Evolutionary conservation across 2,888 invertebrate species (phyloP), one percentile per base, ranked within the genome.

Genomic region (Melanargia galathea): DNA sequence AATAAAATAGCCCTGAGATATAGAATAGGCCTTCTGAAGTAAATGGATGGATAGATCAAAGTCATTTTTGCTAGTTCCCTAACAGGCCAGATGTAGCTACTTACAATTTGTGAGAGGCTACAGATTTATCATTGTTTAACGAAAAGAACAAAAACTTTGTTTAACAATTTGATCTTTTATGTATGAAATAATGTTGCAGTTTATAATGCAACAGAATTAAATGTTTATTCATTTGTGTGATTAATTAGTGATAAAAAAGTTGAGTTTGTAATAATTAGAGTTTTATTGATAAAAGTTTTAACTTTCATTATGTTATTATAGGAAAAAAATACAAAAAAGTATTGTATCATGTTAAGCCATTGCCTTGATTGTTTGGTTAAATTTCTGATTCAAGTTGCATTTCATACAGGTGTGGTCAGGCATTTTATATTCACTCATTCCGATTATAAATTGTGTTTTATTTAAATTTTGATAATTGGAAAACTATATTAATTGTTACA

Each of bases 231-330:
- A n/a, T 30, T 18, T 51, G 30, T 51, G 51, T 51, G 51, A 51
- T 51, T 30, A 51, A 18, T 18, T 51, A 51, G 51, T 51, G 26
- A 18, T 51, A 51, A 51, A 46, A 48, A 51, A 16, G 30, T 30
- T 51, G 51, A 51, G 51, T 51, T 51, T 43, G n/a, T 30, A 56
- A 11, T 26, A 26, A 24, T 55, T 26, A 43, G 43, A 45, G 55
- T n/a, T 22, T 26, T 43, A 56, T 43, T 11, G 2, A 30, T 45
- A 43, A 45, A 56, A 26, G 43, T 43, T 56, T 43, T 24, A 38
- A 43, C 18, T 22, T 56, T 33, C 26, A 49, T 33, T 51, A 24
- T 48, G 30, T 51, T 51, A 16, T 10, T 30, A 3, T 26, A 49
- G 49, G 52, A 54, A 54, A 38, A 38, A 20, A 6, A 40, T 43